Conservation (phyloP, 2,113 vertebrate genomes). For the Hypocryptadius cinnamomeus region DNA sequence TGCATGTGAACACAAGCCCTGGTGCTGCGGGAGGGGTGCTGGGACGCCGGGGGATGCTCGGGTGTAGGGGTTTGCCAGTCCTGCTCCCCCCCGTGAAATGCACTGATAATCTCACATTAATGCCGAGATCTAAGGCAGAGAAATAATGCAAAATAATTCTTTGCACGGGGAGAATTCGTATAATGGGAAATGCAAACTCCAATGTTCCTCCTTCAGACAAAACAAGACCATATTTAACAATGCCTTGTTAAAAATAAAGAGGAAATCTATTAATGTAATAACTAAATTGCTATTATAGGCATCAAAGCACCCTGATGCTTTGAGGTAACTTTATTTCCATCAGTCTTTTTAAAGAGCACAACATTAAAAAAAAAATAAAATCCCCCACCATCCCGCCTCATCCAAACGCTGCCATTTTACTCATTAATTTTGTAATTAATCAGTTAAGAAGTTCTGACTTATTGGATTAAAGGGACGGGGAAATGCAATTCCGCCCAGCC, state of each 20-base stretch:
- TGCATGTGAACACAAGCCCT: background rate
- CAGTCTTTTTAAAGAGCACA: conserved; percentile 2
- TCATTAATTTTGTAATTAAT: conserved; percentile 54
- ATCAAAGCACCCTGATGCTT: conserved; percentile 24
- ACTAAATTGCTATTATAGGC: conserved; percentile 18
- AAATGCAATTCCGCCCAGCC: conserved; percentile 21
- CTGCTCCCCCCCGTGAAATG: background rate
- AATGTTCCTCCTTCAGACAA: background rate
- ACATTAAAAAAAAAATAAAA: background rate
- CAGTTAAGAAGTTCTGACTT: conserved; percentile 51
- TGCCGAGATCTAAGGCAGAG: background rate
- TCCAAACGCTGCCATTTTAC: conserved; percentile 26
- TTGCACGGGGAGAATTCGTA: background rate
- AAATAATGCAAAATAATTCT: background rate
- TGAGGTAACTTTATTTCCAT: conserved; percentile 43
- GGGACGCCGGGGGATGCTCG: background rate
- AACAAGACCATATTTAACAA: conserved; percentile 6
- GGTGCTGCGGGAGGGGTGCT: background rate
- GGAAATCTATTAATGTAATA: conserved; percentile 16
- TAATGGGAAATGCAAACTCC: background rate
- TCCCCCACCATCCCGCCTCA: background rate
- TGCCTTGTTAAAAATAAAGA: conserved; percentile 10
- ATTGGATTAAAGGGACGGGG: conserved; percentile 40
- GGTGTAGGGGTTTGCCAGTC: background rate
- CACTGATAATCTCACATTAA: background rate